Percentiles rank a stretch among this genome's conserved stretches.
phyloP scores from a whole-genome alignment of 2,113 vertebrate genomes.

The Dipodomys merriami region DNA sequence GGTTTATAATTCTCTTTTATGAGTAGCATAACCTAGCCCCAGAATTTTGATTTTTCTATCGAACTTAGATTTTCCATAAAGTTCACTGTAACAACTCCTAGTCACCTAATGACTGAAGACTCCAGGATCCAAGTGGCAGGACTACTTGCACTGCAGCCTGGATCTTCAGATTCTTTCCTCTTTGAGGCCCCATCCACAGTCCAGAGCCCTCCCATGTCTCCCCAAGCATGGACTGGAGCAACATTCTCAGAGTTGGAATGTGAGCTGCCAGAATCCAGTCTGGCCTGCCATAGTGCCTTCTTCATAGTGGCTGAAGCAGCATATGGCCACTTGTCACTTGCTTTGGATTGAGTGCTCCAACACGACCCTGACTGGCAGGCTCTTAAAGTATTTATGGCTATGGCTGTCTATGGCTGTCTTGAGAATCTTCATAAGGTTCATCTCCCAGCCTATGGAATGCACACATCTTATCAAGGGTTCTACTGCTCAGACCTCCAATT shows the following conservation, averaged over 20 bases:
- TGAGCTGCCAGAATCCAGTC: not conserved
- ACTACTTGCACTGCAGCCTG: not conserved
- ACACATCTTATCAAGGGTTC: not conserved
- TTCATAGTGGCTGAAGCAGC: not conserved
- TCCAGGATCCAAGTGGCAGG: not conserved
- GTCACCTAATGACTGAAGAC: not conserved
- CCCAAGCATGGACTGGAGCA: not conserved
- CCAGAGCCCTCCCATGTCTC: not conserved
- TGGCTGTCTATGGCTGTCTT: not conserved
- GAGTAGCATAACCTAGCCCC: not conserved
- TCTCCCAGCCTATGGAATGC: not conserved
- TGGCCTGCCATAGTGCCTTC: not conserved
- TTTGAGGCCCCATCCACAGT: not conserved
- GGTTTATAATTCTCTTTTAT: not conserved
- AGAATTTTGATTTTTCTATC: not conserved
- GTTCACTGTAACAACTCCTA: not conserved
- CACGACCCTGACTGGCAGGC: not conserved
- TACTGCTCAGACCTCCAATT: not conserved
- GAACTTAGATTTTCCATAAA: not conserved
- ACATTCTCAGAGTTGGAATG: not conserved
- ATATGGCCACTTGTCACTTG: not conserved
- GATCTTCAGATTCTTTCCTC: not conserved
- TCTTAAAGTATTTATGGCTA: not conserved
- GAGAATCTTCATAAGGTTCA: slow-evolving; percentile 2
- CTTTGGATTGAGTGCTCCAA: not conserved